These are phyloP conservation scores for Alfaro cultratus DNA, from an alignment of 2,797 vertebrate genomes.

Conservation along the genomic window DNA sequence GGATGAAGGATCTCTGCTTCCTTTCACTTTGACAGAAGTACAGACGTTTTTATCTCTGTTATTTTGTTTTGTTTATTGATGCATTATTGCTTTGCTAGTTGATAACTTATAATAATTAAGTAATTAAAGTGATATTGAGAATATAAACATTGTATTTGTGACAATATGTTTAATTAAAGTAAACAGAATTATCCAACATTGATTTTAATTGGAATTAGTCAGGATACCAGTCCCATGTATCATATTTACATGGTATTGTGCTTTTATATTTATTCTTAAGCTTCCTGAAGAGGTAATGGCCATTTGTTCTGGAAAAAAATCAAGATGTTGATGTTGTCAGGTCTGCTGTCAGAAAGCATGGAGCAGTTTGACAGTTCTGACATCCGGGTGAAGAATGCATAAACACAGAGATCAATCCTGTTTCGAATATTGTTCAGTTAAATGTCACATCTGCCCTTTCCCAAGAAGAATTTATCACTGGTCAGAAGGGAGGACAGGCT, in stretches of 20 bases:
- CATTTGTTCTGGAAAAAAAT: conserved; percentile 52
- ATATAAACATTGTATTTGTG: background rate
- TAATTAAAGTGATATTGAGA: background rate
- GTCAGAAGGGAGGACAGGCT: conserved; percentile 44
- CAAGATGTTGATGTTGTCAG: conserved; percentile 76
- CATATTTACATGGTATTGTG: background rate
- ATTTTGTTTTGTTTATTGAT: conserved; percentile 25
- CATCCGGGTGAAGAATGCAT: conserved; percentile 72
- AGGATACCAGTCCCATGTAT: background rate
- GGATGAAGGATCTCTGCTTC: background rate
- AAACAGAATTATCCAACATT: conserved; percentile 32
- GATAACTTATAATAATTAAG: conserved; percentile 8
- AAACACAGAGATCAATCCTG: conserved; percentile 75
- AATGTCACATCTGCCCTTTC: conserved; percentile 78
- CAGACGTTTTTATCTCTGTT: background rate
- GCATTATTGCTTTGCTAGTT: conserved; percentile 31
- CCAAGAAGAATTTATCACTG: conserved; percentile 64
- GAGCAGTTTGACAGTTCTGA: conserved; percentile 73
- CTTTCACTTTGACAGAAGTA: background rate
- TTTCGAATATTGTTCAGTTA: conserved; percentile 64
- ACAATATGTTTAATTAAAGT: conserved; percentile 20
- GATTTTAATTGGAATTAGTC: background rate
- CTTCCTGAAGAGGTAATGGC: conserved; percentile 28
- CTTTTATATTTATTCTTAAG: conserved; percentile 8
- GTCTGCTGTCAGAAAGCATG: conserved; percentile 60